Evolutionary conservation across 2,888 invertebrate genomes (phyloP).

Genomic region (Drosophila bunnanda): DNA sequence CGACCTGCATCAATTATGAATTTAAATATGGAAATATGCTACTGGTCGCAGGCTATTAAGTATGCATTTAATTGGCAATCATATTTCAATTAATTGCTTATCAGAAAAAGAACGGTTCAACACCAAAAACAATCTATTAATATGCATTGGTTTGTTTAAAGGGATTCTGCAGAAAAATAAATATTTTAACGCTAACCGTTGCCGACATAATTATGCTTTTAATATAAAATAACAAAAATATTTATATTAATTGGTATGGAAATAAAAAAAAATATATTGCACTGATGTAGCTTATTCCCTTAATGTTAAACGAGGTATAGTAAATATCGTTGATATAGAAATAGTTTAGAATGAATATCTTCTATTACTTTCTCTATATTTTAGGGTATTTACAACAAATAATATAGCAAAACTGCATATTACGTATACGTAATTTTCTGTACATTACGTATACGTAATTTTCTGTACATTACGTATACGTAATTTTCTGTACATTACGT

Average conservation of each 20-base stretch:
- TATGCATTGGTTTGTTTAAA: constrained; percentile 56
- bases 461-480: constrained; percentile 16
- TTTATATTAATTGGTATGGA: not conserved
- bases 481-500: constrained; percentile 62
- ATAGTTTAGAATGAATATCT: no score
- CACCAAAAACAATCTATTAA: constrained; percentile 39
- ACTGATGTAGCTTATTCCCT: no score
- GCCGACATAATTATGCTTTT: not conserved
- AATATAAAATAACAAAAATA: not conserved
- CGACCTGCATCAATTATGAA: constrained; percentile 34
- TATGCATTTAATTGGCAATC: constrained; percentile 77
- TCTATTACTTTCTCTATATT: no score
- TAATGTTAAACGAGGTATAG: not conserved
- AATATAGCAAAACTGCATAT: not conserved
- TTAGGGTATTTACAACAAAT: not conserved
- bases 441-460: constrained; percentile 26
- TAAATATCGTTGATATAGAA: no score
- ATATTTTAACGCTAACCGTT: constrained; percentile 66
- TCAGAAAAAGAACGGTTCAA: constrained; percentile 55
- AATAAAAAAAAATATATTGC: not conserved
- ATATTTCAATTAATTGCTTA: constrained; percentile 81
- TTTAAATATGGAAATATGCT: constrained; percentile 70
- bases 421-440: constrained; percentile 22
- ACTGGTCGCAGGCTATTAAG: constrained; percentile 49
- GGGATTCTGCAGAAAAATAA: constrained; percentile 62